Base-by-base conservation (phyloP, 2,797 vertebrate genomes). In the Enteromius thamalakanensis region DNA sequence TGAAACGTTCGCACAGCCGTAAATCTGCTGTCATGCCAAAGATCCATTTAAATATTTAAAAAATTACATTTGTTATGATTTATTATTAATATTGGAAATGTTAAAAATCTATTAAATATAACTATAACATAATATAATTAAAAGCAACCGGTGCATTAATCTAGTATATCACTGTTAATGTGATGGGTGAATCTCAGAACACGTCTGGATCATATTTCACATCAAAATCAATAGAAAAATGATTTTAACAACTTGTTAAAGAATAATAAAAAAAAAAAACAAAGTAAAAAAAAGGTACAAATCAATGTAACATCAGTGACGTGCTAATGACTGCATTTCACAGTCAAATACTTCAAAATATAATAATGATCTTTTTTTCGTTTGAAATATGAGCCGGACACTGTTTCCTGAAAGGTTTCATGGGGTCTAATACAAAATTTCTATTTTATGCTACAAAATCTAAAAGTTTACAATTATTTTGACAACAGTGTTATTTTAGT, bases 1-100 rank as follows among this genome's bases (percentile, higher is more conserved):
- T 32, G 60, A 64, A 64, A 64, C 8, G 60, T 29, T 64, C 60
- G 32, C 26, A 4, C 70, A 51, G 23, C 45, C 4, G 8, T 2
- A 34, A 49, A 23, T 51, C 60, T 79, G 34, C 64, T 11, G 17
- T 69, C 49, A 42, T 70, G 65, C 78, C 65, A 70, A 80, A 80
- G 65, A 80, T 3, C 12, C 0, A 14, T 34, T 64, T n/a, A n/a
- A 17, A 70, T 19, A 51, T 32, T 19, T 17, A 0, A 17, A 26
- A 23, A 23, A 32, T 51, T 17, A 45, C 10, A 26, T 47, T 6
- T 29, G 6, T 3, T 26, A 26, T 15, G 4, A 45, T 23, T 69
- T 69, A 12, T 11, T 34, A 12, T 72, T 64, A 32, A 64, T 32
- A 32, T 64, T 32, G 2, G 2, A 62, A 29, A 29, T 29, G 12